Base-by-base conservation (phyloP, 2,797 vertebrate species). In the Notolepis coatsorum region DNA sequence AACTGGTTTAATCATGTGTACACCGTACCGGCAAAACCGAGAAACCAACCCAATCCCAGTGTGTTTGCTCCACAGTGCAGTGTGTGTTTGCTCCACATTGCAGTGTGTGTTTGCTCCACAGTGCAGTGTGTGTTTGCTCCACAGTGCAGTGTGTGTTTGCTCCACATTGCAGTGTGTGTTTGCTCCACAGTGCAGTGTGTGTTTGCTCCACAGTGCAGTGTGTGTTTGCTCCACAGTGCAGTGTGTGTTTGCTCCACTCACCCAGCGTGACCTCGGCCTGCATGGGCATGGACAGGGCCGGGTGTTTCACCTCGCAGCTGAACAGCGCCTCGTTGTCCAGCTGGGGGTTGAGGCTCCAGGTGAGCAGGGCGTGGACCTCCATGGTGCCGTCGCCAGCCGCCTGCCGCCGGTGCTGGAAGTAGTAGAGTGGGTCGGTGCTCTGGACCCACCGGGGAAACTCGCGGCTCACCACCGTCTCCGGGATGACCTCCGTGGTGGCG, bases 241-340 rank as follows among this genome's bases (percentile, higher is more conserved):
- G n/a, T n/a, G 13, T 28, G 12, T 17, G 35, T 3, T 13, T 10
- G 33, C 50, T 42, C 21, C 24, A 37, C 96, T 96, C 81, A 98
- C 97, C 93, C 9, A 98, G 92, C 0, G 93, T 97, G 80, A 97
- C 95, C 82, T 97, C 96, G 0, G 96, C 91, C 89, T 97, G 95
- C 96, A 98, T 98, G 82, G 96, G 94, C 96, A 97, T 97, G 25
- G 96, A 96, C 80, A 98, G 94, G 0, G 96, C 97, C 0, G 96
- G 96, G 82, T 98, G 97, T 83, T 96, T 96, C 82, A 98, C 96
- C 90, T 97, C 96, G 2, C 97, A 98, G 92, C 96, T 97, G 91
- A 98, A 98, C 49, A 98, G 93, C 0, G 96, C 96, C 27, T 97
- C 95, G 0, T 95, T 96, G 90, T 98, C 96, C 3, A 97, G 92